Evolutionary conservation across 2,888 invertebrate species (phyloP), one percentile per base, ranked within the genome.

Genomic region (Ophion slaviceki): DNA sequence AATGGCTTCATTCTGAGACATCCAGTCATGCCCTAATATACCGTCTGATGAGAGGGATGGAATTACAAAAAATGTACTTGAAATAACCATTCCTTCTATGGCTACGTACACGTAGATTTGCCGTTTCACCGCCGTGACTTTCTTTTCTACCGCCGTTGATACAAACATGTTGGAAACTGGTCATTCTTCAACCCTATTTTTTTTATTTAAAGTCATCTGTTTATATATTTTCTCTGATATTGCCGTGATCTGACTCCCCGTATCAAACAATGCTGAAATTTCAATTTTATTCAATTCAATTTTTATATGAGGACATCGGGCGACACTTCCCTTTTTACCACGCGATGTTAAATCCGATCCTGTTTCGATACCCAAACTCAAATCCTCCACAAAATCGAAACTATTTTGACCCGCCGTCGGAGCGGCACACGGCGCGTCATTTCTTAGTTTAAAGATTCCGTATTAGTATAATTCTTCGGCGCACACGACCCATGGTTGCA

Each of bases 231-330:
- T 36, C n/a, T 84, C 83, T 0, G 84, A 84, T 11, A 81, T 76
- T 14, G 74, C 67, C 1, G 81, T 86, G 1, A 83, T 62, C 11
- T 83, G 80, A 20, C 80, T 86, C 1, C 82, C 83, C 0, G 83
- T 71, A 10, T 86, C 62, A 1, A 71, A 70, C 1, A 57, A 84
- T 45, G 0, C 71, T 71, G n/a, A 76, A 24, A 7, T 10, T 0
- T 40, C 40, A 6, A 40, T 40, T 40, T 40, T 40, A 40, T 40
- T 40, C 40, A 14, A 14, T 57, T 10, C 5, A 20, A 70, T 36
- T 20, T 6, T 57, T 14, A 77, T 20, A 24, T 67, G 77, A 4
- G 77, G 77, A 20, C 59, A 45, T 14, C 57, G 14, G 0, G 57
- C 3, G 6, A 57, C 6, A 57, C 17, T 5, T 17, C 5, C 17